These are phyloP conservation scores for Alligator mississippiensis DNA, from an alignment of 2,113 vertebrate genomes.

Conservation along the genomic window DNA sequence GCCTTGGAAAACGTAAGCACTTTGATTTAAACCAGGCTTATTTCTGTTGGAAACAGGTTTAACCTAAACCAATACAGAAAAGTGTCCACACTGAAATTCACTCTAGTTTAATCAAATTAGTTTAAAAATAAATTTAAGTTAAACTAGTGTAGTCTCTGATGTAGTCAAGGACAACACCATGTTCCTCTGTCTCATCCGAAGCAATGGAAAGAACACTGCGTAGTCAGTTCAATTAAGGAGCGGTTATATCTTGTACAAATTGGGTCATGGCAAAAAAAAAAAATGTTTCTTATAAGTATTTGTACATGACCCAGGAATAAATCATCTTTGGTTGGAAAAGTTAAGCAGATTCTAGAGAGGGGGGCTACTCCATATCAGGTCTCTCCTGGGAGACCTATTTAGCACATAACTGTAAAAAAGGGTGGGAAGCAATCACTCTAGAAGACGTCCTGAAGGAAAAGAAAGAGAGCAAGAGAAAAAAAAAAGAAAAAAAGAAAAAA, in stretches of 20 bases:
- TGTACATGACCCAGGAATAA: background rate
- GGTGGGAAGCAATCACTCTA: conserved; percentile 41
- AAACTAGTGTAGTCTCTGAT: background rate
- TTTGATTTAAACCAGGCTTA: background rate
- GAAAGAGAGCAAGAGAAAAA: background rate
- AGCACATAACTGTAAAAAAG: background rate
- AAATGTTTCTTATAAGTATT: background rate
- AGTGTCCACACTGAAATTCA: background rate
- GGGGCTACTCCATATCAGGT: conserved; percentile 4
- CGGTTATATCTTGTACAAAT: background rate
- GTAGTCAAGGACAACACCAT: background rate
- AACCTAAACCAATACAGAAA: background rate
- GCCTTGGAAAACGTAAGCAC: background rate
- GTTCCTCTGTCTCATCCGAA: background rate
- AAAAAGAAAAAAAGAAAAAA: too few species aligned
- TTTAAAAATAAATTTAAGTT: background rate
- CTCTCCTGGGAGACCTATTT: background rate
- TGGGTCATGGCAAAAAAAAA: background rate
- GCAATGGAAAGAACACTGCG: too few species aligned
- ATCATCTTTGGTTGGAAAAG: background rate
- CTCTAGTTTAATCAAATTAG: background rate
- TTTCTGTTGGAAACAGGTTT: background rate
- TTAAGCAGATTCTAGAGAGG: background rate
- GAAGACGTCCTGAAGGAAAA: conserved; percentile 11
- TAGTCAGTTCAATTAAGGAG: too few species aligned